Evolutionary conservation across 2,888 invertebrate species (phyloP), one percentile per base, ranked within the genome.

Genomic region (Agrilus biguttatus): DNA sequence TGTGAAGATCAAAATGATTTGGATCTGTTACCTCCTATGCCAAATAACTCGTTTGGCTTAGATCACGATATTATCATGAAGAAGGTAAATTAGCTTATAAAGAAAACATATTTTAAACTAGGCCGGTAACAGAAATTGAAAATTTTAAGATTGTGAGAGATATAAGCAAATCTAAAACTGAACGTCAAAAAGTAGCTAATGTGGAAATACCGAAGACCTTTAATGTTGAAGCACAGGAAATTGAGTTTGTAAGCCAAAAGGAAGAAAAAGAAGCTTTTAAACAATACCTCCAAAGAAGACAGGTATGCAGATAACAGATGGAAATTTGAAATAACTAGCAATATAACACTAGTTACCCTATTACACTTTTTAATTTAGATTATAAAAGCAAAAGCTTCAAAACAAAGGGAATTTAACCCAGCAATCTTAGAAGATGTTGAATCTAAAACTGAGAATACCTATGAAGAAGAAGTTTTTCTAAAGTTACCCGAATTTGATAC

Each of bases 41-140:
- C 77, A 1, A 73, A 83, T 49, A 76, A 78, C 61, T 75, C 84
- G 5, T 72, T 78, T 34, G 83, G 82, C 0, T 62, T 88, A 38
- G 74, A 86, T 60, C 82, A 82, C 53, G 63, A 66, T 1, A 67
- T 65, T 43, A 80, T 86, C 36, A 74, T 84, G 73, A 68, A 56
- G 19, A 55, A 55, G 42, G 62, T 66, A 52, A 37, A 54, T 48
- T 48, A 45, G 41, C 51, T 57, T 28, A 8, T 10, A 10, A 28
- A 28, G 10, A 28, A 10, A 10, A 28, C 1, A 2, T 10, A 28
- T 10, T 10, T 28, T 28, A 21, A 21, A 35, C 45, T 46, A 21
- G 21, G 5, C 4, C 7, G 7, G 6, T 21, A 21, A 6, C 21
- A 21, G 5, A 21, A 21, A 21, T 4, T 37, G 43, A 21, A 33